Base-by-base conservation (phyloP, 2,888 invertebrate genomes). In the Piscicola geometra region DNA sequence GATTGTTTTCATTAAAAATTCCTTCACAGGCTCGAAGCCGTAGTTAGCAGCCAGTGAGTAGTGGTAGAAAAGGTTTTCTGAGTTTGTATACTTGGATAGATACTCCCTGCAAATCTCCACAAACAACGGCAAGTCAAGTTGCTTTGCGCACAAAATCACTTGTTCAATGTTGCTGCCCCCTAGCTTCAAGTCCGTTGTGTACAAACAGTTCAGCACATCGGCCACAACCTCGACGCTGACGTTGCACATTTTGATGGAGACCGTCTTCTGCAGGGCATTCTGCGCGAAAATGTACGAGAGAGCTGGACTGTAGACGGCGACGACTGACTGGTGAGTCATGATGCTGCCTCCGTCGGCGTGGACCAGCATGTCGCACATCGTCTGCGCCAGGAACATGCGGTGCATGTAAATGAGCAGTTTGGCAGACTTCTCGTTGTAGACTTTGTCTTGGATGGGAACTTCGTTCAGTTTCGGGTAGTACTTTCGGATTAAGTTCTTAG, bases 261-360 rank as follows among this genome's bases (percentile, higher is more conserved):
- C 71, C n/a, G n/a, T 71, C 25, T 52, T 50, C 28, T 71, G 50
- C 25, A 71, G 25, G 33, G 3, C 15, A 28, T 52, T 71, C 28
- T 71, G 71, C 15, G 71, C n/a, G 52, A 71, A 52, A 3, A 71
- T 25, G 30, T 25, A 3, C 3, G 73, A 36, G 41, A 76, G 68
- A 15, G 72, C 64, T 1, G 76, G 76, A 33, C 76, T 76, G 76
- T 73, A 76, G 1, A 76, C 72, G 66, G 52, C 32, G 1, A 76
- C 30, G 18, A 64, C 71, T n/a, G 47, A 35, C 64, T 76, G 76
- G 30, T 76, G 76, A 9, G 73, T 71, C 36, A 76, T 33, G 5
- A 76, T 36, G 30, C 30, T 35, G 9, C 76, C 76, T 33, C 73
- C 76, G 1, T 41, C 68, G 30, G 73, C 47, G 15, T 68, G 56